A percentile compares a stretch with the other conserved stretches of the same genome.
Conservation (phyloP, 2,113 vertebrate species). For the Bos javanicus region DNA sequence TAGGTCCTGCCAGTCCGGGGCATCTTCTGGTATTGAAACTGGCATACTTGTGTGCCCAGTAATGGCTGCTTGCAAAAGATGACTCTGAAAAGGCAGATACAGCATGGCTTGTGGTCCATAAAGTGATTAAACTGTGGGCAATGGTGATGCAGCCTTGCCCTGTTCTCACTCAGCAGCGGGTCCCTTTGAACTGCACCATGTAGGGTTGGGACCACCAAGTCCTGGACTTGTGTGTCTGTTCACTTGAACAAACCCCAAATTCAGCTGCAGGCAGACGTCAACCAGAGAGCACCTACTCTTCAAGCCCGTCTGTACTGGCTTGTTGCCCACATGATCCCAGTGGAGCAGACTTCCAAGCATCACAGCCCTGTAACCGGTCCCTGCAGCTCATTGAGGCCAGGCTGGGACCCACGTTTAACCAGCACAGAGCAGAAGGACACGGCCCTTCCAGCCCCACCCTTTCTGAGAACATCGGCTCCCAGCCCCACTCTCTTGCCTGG, state of each 20-base stretch:
- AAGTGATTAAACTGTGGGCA: not conserved
- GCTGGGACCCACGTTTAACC: not conserved
- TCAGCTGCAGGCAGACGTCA: not conserved
- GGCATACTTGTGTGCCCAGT: not conserved
- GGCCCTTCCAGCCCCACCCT: not conserved
- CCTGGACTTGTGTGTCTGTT: not conserved
- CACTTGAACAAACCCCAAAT: not conserved
- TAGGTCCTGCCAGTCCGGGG: slow-evolving; percentile 69
- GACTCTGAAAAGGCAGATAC: slow-evolving; percentile 42
- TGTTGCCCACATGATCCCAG: no score
- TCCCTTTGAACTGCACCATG: rapidly evolving
- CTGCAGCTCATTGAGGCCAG: not conserved
- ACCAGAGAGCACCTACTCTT: not conserved
- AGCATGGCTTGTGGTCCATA: not conserved
- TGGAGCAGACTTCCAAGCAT: no score
- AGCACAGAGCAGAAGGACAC: not conserved
- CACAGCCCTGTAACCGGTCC: not conserved
- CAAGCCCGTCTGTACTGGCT: not conserved
- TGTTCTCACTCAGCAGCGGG: not conserved
- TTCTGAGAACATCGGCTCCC: not conserved
- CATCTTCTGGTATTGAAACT: not conserved
- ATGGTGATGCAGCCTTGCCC: not conserved
- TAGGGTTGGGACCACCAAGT: rapidly evolving
- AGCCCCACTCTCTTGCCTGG: not conserved
- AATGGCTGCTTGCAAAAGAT: slow-evolving; percentile 53